Percentiles rank a stretch among this genome's conserved stretches.
Evolutionary conservation across 2,888 invertebrate species (phyloP).

Genomic region (Morpho helenor): DNA sequence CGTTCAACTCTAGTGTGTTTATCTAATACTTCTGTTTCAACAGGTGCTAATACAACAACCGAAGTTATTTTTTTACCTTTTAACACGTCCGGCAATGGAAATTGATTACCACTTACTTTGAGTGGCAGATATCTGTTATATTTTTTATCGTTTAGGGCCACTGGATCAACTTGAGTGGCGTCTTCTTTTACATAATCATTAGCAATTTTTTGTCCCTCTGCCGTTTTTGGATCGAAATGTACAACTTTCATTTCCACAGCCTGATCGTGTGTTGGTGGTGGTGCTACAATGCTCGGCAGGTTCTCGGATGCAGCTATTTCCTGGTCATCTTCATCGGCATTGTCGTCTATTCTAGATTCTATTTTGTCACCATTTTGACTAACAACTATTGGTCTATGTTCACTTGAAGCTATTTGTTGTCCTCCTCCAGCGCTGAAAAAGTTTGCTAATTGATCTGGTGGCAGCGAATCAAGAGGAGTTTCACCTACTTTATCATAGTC

Average conservation of each 20-base stretch:
- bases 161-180: slow-evolving; percentile 86
- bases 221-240: slow-evolving; percentile 87
- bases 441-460: slow-evolving; percentile 91
- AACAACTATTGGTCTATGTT: slow-evolving; percentile 83
- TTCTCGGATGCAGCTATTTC: slow-evolving; percentile 80
- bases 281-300: slow-evolving; percentile 52
- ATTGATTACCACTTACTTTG: slow-evolving; percentile 91
- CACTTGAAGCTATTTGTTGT: slow-evolving; percentile 84
- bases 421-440: slow-evolving; percentile 92
- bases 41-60: slow-evolving; percentile 91
- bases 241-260: slow-evolving; percentile 92
- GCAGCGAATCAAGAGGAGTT: slow-evolving; percentile 88
- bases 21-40: slow-evolving; percentile 82
- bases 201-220: slow-evolving; percentile 84
- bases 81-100: slow-evolving; percentile 89
- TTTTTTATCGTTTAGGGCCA: slow-evolving; percentile 84
- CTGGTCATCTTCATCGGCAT: slow-evolving; percentile 70
- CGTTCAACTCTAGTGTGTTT: slow-evolving; percentile 76
- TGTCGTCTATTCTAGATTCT: slow-evolving; percentile 66
- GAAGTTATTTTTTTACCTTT: slow-evolving; percentile 89
- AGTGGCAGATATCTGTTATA: slow-evolving; percentile 91
- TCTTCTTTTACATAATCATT: slow-evolving; percentile 85
- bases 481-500: slow-evolving; percentile 94
- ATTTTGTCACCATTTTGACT: slow-evolving; percentile 81
- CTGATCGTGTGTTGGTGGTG: slow-evolving; percentile 61